These are phyloP conservation scores for Glaucidium brasilianum DNA, from an alignment of 2,113 vertebrate genomes.

Conservation along the genomic window DNA sequence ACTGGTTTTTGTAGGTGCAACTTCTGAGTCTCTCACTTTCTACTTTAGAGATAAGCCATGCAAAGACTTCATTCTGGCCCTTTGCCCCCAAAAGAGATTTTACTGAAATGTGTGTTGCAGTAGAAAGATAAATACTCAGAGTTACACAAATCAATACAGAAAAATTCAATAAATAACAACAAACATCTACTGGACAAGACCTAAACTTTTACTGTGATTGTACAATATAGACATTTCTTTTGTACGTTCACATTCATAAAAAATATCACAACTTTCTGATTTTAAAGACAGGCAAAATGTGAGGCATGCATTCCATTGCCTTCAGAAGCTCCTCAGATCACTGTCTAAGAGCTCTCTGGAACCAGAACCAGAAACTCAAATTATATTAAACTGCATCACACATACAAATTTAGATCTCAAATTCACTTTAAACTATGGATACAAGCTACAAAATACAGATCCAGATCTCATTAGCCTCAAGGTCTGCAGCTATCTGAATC, in stretches of 20 bases:
- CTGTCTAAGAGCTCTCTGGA: constrained; percentile 32
- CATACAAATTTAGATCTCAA: constrained; percentile 61
- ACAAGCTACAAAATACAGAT: constrained; percentile 57
- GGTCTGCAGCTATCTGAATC: constrained; percentile 58
- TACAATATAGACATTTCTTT: constrained; percentile 5
- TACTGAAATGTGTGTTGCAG: constrained; percentile 63
- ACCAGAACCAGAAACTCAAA: constrained; percentile 47
- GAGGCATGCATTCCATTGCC: not conserved
- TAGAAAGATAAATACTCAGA: constrained; percentile 67
- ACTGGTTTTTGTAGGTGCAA: constrained; percentile 71
- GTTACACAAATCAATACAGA: constrained; percentile 65
- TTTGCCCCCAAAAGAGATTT: constrained; percentile 67
- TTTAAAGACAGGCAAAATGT: constrained; percentile 32
- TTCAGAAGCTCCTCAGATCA: constrained; percentile 10
- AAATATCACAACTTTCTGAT: not conserved
- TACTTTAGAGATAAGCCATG: constrained; percentile 70
- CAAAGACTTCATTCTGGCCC: constrained; percentile 67
- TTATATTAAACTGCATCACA: constrained; percentile 52
- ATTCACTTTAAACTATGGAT: constrained; percentile 55
- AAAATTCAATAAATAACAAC: constrained; percentile 65
- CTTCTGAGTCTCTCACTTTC: constrained; percentile 61
- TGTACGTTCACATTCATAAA: not conserved
- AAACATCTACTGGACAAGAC: constrained; percentile 33
- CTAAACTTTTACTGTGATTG: constrained; percentile 30
- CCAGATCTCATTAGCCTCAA: constrained; percentile 64